phyloP scores from a whole-genome alignment of 1,140 invertebrate genomes.

The Bemisia tabaci region DNA sequence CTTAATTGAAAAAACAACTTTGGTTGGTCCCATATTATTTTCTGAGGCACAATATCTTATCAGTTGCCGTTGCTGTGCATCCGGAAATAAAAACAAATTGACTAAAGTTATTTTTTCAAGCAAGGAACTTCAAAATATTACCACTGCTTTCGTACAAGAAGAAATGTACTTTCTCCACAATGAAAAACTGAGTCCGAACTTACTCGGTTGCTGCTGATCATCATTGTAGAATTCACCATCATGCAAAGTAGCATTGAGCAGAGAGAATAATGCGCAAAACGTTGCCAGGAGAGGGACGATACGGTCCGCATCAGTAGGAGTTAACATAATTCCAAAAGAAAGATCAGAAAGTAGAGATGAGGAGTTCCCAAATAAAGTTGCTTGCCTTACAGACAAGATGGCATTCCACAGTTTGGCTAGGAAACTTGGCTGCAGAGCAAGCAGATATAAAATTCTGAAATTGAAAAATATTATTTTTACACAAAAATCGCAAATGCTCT shows the following conservation, averaged over 20 bases:
- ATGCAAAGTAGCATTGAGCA: slow-evolving; percentile 70
- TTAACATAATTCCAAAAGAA: slow-evolving; percentile 48
- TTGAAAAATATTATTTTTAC: no score
- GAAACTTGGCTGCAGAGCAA: slow-evolving; percentile 72
- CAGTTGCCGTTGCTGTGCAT: no score
- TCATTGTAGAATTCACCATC: slow-evolving; percentile 64
- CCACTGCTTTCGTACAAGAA: no score
- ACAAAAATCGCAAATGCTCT: no score
- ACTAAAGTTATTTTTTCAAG: no score
- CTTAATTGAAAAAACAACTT: no score
- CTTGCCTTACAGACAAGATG: slow-evolving; percentile 36
- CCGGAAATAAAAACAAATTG: no score
- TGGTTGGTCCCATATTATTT: no score
- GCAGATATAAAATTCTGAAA: slow-evolving; percentile 63
- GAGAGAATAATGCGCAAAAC: slow-evolving; percentile 71
- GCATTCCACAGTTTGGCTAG: slow-evolving; percentile 63
- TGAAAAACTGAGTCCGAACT: no score
- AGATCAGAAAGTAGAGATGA: slow-evolving; percentile 55
- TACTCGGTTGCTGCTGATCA: background rate
- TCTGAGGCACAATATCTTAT: no score
- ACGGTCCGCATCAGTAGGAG: slow-evolving; percentile 47
- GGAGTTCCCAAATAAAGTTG: slow-evolving; percentile 46
- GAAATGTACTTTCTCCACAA: no score
- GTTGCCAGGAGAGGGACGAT: slow-evolving; percentile 66
- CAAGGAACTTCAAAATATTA: no score